Percentiles rank a stretch among this genome's conserved stretches.
phyloP scores from a whole-genome alignment of 1,140 invertebrate species.

The Penaeus chinensis region DNA sequence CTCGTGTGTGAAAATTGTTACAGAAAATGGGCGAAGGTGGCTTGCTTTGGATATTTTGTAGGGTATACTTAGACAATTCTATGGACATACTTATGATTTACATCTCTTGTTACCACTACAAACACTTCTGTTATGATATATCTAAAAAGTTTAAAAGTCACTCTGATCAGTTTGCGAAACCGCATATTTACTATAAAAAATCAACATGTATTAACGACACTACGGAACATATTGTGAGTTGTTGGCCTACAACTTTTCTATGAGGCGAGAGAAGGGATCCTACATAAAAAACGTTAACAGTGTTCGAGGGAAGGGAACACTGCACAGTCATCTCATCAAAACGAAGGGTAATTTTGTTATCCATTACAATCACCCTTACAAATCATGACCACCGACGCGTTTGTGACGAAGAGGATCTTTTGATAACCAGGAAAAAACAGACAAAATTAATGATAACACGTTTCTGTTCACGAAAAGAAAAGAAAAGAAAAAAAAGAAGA shows the following conservation, averaged over 20 bases:
- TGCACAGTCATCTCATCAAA: constrained; percentile 1
- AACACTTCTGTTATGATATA: constrained; percentile 17
- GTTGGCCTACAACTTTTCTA: not conserved
- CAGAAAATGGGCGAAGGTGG: constrained; percentile 40
- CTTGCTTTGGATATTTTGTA: constrained; percentile 43
- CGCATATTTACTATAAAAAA: constrained; percentile 24
- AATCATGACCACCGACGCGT: no score
- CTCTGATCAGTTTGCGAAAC: constrained; percentile 13
- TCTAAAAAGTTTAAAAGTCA: constrained; percentile 37
- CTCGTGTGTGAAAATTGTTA: constrained; percentile 30
- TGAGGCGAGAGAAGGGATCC: constrained; percentile 9
- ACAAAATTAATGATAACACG: no score
- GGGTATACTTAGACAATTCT: constrained; percentile 26
- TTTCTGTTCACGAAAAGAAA: no score
- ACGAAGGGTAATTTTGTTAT: constrained; percentile 30
- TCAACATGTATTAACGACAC: not conserved
- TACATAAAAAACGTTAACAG: constrained; percentile 28
- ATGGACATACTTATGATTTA: constrained; percentile 24
- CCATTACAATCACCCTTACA: constrained; percentile 34
- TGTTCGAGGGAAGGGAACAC: not conserved
- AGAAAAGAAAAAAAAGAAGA: no score
- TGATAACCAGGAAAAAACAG: no score
- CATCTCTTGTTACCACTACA: constrained; percentile 12
- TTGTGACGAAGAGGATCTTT: no score
- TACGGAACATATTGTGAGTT: constrained; percentile 5